These are phyloP conservation scores for Mycteria americana DNA, from an alignment of 2,797 vertebrate species.

Conservation along the genomic window DNA sequence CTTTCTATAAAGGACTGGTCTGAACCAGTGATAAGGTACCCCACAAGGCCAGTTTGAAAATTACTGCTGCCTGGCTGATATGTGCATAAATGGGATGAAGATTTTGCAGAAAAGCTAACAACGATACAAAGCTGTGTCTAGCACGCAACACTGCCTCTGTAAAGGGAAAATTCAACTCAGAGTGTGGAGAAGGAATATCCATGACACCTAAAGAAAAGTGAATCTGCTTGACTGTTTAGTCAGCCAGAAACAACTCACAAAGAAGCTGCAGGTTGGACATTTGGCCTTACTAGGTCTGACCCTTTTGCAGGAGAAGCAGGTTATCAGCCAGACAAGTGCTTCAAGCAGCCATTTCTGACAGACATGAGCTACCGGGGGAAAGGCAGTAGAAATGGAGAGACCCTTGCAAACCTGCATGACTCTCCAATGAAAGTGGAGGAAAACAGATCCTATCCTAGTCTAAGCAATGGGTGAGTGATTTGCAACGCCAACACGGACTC, in stretches of 20 bases:
- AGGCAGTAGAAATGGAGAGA: neutral
- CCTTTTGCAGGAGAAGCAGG: neutral
- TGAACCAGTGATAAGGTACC: neutral
- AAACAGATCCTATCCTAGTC: neutral
- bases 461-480: neutral
- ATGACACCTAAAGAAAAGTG: neutral
- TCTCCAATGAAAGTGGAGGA: neutral
- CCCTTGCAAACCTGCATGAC: neutral
- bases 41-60: neutral
- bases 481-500: neutral
- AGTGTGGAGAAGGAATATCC: neutral
- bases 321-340: neutral
- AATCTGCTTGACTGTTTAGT: neutral
- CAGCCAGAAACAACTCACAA: neutral
- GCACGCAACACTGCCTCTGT: neutral
- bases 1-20: neutral
- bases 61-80: neutral
- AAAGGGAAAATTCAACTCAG: neutral
- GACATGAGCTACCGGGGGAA: neutral
- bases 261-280: neutral
- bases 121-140: neutral
- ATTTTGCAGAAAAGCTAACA: neutral
- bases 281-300: neutral
- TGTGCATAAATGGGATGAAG: neutral
- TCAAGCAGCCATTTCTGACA: neutral